Percentiles rank a stretch among this genome's conserved stretches.
phyloP scores from a whole-genome alignment of 2,113 vertebrate species.

The Cercocebus atys region DNA sequence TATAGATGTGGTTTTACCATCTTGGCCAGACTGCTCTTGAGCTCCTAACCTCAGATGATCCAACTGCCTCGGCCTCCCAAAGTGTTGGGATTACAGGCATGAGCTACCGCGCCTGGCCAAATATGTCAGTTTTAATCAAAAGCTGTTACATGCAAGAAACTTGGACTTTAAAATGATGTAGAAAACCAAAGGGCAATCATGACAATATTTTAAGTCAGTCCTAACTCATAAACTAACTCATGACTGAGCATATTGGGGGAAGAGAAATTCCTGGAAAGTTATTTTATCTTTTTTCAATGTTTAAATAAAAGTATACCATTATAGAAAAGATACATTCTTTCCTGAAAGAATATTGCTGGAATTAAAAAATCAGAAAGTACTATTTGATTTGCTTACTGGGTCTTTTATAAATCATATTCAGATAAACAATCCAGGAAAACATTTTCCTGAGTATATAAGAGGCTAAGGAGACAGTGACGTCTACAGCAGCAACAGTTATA shows the following conservation, averaged over 20 bases:
- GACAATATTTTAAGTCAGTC: neutral
- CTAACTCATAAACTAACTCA: neutral
- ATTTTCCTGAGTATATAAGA: neutral
- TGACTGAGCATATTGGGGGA: neutral
- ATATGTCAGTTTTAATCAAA: neutral
- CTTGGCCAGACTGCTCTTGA: no score
- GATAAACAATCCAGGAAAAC: neutral
- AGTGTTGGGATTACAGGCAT: no score
- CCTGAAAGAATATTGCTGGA: neutral
- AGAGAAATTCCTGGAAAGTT: neutral
- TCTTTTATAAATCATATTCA: neutral
- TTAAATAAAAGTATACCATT: neutral
- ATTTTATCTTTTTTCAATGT: neutral
- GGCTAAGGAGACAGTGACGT: neutral
- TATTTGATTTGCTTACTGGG: neutral
- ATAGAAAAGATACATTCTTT: neutral
- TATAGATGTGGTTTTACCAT: no score
- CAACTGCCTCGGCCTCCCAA: no score
- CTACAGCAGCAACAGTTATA: neutral
- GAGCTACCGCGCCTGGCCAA: no score
- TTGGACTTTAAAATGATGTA: neutral
- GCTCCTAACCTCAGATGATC: no score
- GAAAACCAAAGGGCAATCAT: neutral
- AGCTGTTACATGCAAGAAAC: slow-evolving; percentile 7
- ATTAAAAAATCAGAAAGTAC: neutral